Evolutionary conservation across 2,888 invertebrate species (phyloP).

Genomic region (Cheilosia impressa): DNA sequence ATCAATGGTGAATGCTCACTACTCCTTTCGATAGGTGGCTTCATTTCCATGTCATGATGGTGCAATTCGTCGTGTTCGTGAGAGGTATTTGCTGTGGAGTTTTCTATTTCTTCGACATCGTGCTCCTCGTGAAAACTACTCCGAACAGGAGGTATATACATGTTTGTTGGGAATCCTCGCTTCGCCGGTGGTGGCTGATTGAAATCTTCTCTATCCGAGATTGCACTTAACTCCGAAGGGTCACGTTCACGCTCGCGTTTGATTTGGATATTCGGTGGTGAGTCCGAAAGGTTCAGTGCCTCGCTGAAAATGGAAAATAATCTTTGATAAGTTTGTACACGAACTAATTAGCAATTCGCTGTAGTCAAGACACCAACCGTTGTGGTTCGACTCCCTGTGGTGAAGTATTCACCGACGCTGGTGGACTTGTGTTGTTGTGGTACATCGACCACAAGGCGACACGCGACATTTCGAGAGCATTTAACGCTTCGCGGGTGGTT

Average conservation of each 20-base stretch:
- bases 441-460: constrained; percentile 93
- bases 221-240: constrained; percentile 74
- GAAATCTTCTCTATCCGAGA: constrained; percentile 80
- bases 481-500: constrained; percentile 84
- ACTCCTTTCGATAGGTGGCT: constrained; percentile 20
- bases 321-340: constrained; percentile 57
- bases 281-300: constrained; percentile 92
- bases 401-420: constrained; percentile 83
- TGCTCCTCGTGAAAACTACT: constrained; percentile 33
- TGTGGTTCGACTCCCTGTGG: constrained; percentile 83
- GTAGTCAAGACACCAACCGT: constrained; percentile 79
- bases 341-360: constrained; percentile 43
- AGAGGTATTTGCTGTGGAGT: constrained; percentile 38
- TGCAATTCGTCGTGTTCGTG: constrained; percentile 36
- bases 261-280: constrained; percentile 84
- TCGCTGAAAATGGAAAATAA: constrained; percentile 84
- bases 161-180: constrained; percentile 79
- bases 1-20: constrained; percentile 9
- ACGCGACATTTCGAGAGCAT: constrained; percentile 90
- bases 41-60: constrained; percentile 26
- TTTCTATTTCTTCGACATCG: constrained; percentile 77
- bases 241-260: constrained; percentile 86
- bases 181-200: constrained; percentile 87
- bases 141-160: constrained; percentile 78
- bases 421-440: constrained; percentile 87